Conservation (phyloP, 2,797 vertebrate species). For the Rhyacichthys aspro region DNA sequence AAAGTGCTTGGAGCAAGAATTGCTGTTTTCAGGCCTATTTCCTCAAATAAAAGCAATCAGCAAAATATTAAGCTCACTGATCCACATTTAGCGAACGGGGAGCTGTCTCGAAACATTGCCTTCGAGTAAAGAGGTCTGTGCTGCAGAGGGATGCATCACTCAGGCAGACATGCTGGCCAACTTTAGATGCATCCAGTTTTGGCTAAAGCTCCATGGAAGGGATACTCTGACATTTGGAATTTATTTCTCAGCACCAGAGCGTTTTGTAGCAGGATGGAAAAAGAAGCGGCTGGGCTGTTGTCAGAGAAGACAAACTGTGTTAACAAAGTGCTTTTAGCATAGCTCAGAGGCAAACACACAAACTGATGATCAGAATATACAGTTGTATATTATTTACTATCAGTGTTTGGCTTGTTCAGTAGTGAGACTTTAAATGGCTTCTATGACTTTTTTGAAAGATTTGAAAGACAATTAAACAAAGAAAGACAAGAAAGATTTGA, state of each 20-base stretch:
- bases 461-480: too few species aligned
- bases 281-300: constrained; percentile 17
- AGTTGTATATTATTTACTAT: too few species aligned
- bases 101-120: constrained; percentile 11
- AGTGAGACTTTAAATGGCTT: too few species aligned
- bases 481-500: too few species aligned
- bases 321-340: constrained; percentile 22
- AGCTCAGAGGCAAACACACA: constrained; percentile 26
- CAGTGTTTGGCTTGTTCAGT: too few species aligned
- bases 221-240: constrained; percentile 44
- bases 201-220: constrained; percentile 31
- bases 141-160: constrained; percentile 25
- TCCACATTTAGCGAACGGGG: constrained; percentile 52
- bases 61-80: constrained; percentile 56
- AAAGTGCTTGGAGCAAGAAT: constrained; percentile 42
- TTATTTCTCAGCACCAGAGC: constrained; percentile 7
- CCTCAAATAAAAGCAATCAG: constrained; percentile 66
- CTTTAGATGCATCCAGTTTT: constrained; percentile 30
- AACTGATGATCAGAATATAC: too few species aligned
- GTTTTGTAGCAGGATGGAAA: constrained; percentile 16
- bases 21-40: constrained; percentile 48
- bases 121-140: constrained; percentile 18
- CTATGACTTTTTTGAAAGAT: too few species aligned
- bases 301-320: constrained; percentile 23
- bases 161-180: constrained; percentile 29